Evolutionary conservation across 92 coral and sea anemone species (phyloP).

Genomic region (Bergia sp.): DNA sequence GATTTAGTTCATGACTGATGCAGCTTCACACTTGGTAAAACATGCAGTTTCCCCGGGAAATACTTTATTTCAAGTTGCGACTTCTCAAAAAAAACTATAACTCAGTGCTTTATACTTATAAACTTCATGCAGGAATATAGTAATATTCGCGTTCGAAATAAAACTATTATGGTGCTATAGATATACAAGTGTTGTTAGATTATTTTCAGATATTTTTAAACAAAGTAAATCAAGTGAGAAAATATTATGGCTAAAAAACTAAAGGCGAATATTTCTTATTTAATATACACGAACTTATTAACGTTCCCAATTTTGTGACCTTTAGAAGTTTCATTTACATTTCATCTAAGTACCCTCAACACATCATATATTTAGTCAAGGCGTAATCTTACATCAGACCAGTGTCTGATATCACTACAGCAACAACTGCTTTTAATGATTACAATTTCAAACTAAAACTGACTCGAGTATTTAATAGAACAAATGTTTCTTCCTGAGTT

Average conservation of each 20-base stretch:
- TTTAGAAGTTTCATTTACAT: neutral
- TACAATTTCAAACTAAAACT: neutral
- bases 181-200: neutral
- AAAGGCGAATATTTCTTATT: neutral
- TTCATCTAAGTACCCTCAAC: neutral
- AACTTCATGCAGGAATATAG: slow-evolving; percentile 10
- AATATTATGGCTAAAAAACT: neutral
- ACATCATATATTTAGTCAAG: neutral
- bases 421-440: neutral
- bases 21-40: neutral
- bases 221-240: neutral
- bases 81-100: neutral
- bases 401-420: neutral
- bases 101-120: neutral
- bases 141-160: neutral
- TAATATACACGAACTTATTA: neutral
- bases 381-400: neutral
- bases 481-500: neutral
- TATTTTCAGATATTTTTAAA: neutral
- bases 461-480: no score
- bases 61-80: neutral
- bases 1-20: neutral
- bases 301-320: neutral
- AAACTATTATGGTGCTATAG: neutral
- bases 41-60: neutral